phyloP scores from a whole-genome alignment of 2,888 invertebrate species.

The Caenorhabditis uteleia region DNA sequence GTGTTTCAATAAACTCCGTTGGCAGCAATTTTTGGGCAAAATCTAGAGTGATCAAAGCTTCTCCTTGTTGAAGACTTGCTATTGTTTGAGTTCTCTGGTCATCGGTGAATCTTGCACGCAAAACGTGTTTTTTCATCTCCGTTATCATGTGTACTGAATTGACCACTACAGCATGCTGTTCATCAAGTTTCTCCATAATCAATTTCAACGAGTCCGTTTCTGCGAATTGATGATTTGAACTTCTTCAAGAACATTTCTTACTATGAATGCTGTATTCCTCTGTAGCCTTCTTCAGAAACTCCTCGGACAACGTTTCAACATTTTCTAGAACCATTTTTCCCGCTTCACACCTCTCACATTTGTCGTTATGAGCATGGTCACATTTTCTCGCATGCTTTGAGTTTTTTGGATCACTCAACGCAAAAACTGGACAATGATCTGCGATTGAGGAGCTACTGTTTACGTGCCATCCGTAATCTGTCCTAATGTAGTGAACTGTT shows the following conservation, averaged over 20 bases:
- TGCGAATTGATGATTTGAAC: too few relatives aligned
- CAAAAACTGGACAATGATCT: conserved; percentile 18
- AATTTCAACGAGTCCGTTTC: too few relatives aligned
- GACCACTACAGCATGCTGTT: not conserved
- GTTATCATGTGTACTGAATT: not conserved
- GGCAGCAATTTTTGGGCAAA: conserved; percentile 21
- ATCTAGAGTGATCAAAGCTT: conserved; percentile 11
- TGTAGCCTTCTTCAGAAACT: not conserved
- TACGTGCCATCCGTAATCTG: conserved; percentile 15
- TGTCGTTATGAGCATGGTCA: conserved; percentile 14
- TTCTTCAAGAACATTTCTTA: too few relatives aligned
- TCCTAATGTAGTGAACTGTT: conserved; percentile 11
- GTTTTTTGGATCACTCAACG: conserved; percentile 13
- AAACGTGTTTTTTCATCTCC: conserved; percentile 9
- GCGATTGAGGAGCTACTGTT: conserved; percentile 9
- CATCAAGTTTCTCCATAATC: not conserved
- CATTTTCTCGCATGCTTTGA: not conserved
- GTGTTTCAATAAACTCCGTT: conserved; percentile 7
- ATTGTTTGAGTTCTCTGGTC: conserved; percentile 1
- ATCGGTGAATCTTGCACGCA: conserved; percentile 4
- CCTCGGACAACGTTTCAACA: not conserved
- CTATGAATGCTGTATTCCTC: too few relatives aligned
- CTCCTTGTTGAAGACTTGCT: not conserved
- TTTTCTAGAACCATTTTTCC: conserved; percentile 1
- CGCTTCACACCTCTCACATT: conserved; percentile 15